Evolutionary conservation across 35 echinoderm and acorn worm species (phyloP).

Genomic region (Acanthaster planci): DNA sequence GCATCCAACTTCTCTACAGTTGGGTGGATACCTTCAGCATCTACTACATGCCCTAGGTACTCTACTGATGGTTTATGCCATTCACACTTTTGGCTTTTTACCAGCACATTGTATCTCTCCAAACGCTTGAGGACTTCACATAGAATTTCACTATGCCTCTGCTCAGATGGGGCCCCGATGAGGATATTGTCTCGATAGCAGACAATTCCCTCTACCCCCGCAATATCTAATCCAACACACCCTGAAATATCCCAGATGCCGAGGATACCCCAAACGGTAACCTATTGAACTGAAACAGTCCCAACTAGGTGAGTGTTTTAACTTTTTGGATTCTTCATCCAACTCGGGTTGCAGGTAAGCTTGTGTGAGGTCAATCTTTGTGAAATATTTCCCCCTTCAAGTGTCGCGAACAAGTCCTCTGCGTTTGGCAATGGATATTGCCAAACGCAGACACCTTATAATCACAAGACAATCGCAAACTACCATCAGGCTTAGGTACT

Average conservation of each 20-base stretch:
- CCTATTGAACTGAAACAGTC: slow-evolving; percentile 43
- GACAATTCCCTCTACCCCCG: slow-evolving; percentile 31
- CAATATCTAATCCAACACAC: slow-evolving; percentile 31
- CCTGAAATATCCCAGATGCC: slow-evolving; percentile 49
- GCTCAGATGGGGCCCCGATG: not conserved
- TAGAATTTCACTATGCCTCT: not conserved
- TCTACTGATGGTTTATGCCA: no score
- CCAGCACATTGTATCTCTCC: slow-evolving; percentile 30
- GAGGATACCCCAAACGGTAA: slow-evolving; percentile 45
- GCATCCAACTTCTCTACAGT: slow-evolving; percentile 8
- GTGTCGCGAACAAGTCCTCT: slow-evolving; percentile 50
- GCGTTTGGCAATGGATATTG: slow-evolving; percentile 45
- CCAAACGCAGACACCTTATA: slow-evolving; percentile 56
- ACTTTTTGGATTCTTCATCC: slow-evolving; percentile 49
- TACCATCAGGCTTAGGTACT: slow-evolving; percentile 50
- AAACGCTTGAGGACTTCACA: slow-evolving; percentile 19
- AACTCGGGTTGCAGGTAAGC: slow-evolving; percentile 45
- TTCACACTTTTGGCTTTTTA: slow-evolving; percentile 38
- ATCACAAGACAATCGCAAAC: slow-evolving; percentile 53
- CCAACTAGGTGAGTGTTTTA: slow-evolving; percentile 48
- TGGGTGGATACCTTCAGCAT: slow-evolving; percentile 38
- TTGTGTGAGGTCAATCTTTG: slow-evolving; percentile 45
- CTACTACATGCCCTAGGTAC: slow-evolving; percentile 55
- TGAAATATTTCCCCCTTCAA: slow-evolving; percentile 41
- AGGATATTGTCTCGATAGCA: slow-evolving; percentile 40